Base-by-base conservation (phyloP, 1,140 invertebrate species). In the Agraylea sexmaculata region DNA sequence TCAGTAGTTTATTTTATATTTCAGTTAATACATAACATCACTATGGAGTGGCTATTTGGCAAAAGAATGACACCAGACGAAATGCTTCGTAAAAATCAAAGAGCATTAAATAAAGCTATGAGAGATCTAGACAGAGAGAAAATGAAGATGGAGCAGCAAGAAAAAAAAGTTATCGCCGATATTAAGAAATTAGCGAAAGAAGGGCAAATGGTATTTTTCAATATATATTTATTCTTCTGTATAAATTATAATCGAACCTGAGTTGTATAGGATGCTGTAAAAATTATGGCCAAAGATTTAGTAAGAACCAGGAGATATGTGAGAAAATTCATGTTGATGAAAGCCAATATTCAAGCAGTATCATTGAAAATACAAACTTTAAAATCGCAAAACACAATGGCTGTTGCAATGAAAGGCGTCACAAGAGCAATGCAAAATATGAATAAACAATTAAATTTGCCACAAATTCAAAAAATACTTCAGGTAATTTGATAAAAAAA, bases 271-370 rank as follows among this genome's bases (percentile, higher is more conserved):
- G 95, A 99, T 73, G 90, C 95, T 38, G 96, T 99, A 0, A 98
- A 97, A 75, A 95, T 99, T 49, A 98, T 99, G 94, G 96, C 96
- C 1, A 96, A 94, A 69, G 96, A 99, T 71, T 68, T 99, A 42
- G 96, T 99, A 1, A 73, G 96, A 51, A 99, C 95, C 8, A 72
- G 95, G 44, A 71, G 84, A 48, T 97, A 98, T 56, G 80, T 89
- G 16, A 96, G 97, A 59, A 99, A 99, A 63, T 99, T 99, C 58
- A 98, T 99, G 77, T 59, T 99, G 36, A 99, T 99, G 94, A 91
- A 90, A 60, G 94, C 96, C 2, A 99, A 99, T 58, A 99, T 99
- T 54, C 94, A 99, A 66, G 96, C 94, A 4, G 94, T 99, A 7
- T 89, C 92, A 1, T 68, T 99, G 20, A 99, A 99, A 70, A 96